Base-by-base conservation (phyloP, 2,113 vertebrate species). In the Microtus richardsoni region DNA sequence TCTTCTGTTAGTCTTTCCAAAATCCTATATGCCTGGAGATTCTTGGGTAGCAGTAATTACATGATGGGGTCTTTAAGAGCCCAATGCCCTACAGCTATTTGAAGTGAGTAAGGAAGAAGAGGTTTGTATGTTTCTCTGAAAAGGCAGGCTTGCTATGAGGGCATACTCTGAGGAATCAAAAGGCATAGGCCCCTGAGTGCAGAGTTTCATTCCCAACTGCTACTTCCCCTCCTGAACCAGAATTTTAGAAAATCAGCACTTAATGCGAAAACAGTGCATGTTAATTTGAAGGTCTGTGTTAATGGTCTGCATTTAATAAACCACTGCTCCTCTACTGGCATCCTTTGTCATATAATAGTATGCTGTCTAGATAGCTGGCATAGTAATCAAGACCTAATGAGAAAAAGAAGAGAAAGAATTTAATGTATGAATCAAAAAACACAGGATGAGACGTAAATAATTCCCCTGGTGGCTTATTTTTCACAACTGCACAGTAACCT, bases 341-440 rank as follows among this genome's bases (percentile, higher is more conserved):
- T 93, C 77, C 49, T 94, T 93, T 97, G 73, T 77, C 66, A 89
- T 70, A 89, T 88, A 95, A 87, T 88, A 89, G 39, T 30, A 11
- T 90, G 41, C 91, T 97, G 28, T 88, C 60, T 91, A 95, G 78
- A 93, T 44, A 94, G 12, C 82, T 54, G 44, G 39, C n/a, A 90
- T 54, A 91, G 52, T 87, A 94, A 95, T 97, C 74, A 95, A 96
- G 91, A 93, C 49, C 70, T 95, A 94, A 95, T 79, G 41, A 95
- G 91, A 80, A 96, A 79, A 82, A 73, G 3, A 78, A 89, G 28
- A 96, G 39, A 89, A 36, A 62, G 12, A 90, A 88, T 93, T 96
- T 91, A 96, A 85, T 93, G 47, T 36, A 70, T 82, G 24, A 84
- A 85, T 89, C n/a, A 93, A 91, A 74, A 93, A 91, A 89, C 24